These are phyloP conservation scores for Drosophila flavopinicola DNA, from an alignment of 2,888 invertebrate genomes.

Conservation along the genomic window DNA sequence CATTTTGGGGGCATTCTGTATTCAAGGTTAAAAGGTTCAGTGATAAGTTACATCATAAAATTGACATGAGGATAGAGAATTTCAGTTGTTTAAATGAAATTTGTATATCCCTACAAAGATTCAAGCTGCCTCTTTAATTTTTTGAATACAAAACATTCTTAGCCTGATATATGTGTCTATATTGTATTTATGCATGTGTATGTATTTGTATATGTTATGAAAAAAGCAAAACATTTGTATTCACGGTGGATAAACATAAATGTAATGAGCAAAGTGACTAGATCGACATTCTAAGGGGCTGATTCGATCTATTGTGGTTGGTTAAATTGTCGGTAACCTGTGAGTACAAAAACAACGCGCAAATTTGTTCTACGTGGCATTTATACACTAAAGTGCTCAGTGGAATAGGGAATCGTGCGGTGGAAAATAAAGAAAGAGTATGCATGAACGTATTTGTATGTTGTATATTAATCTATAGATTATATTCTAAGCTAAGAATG, in stretches of 20 bases:
- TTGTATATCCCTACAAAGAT: constrained; percentile 34
- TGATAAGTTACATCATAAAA: constrained; percentile 53
- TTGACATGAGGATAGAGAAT: constrained; percentile 53
- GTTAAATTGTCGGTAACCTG: neutral
- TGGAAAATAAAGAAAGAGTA: constrained; percentile 6
- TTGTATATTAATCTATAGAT: constrained; percentile 57
- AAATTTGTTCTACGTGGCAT: constrained; percentile 46
- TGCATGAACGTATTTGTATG: constrained; percentile 23
- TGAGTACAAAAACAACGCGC: constrained; percentile 23
- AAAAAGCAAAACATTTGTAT: constrained; percentile 21
- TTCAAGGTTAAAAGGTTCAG: constrained; percentile 42
- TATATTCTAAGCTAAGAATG: constrained; percentile 63
- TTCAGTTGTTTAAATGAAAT: constrained; percentile 40
- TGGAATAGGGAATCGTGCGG: constrained; percentile 1
- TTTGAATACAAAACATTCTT: constrained; percentile 54
- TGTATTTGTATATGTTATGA: constrained; percentile 21
- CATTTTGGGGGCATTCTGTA: constrained; percentile 43
- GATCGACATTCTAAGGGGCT: constrained; percentile 27
- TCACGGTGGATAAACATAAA: constrained; percentile 17
- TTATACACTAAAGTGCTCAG: constrained; percentile 21
- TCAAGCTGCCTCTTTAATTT: constrained; percentile 37
- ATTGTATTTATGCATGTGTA: constrained; percentile 19
- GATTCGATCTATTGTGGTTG: constrained; percentile 36
- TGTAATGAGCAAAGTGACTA: constrained; percentile 37
- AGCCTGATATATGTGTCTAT: constrained; percentile 54